Evolutionary conservation across 2,113 vertebrate species (phyloP).

Genomic region (Corythornis vintsioides): DNA sequence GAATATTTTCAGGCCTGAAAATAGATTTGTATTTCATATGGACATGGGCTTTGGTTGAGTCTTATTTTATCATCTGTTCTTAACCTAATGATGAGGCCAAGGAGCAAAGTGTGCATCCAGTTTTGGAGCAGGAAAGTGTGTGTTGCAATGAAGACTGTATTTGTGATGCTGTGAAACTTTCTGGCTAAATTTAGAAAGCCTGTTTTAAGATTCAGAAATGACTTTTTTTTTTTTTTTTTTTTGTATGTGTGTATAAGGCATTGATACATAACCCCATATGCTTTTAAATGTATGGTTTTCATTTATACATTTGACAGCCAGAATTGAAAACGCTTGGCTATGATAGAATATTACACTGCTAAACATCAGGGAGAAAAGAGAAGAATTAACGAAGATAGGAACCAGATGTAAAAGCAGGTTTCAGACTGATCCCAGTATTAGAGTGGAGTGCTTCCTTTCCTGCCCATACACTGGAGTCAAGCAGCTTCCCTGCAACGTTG

Average conservation of each 20-base stretch:
- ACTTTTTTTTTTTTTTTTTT: neutral
- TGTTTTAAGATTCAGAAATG: slow-evolving; percentile 20
- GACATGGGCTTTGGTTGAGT: neutral
- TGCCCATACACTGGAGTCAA: rapidly evolving
- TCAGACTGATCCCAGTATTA: neutral
- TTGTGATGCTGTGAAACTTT: neutral
- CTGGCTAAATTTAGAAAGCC: slow-evolving; percentile 24
- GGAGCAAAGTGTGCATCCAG: slow-evolving; percentile 14
- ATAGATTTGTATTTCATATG: slow-evolving; percentile 18
- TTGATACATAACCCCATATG: neutral
- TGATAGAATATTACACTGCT: neutral
- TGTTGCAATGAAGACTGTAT: neutral
- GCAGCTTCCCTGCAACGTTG: neutral
- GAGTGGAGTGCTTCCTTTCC: neutral
- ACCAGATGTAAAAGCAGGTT: neutral
- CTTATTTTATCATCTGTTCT: slow-evolving; percentile 39
- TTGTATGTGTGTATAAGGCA: neutral
- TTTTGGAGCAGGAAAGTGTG: neutral
- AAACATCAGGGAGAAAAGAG: neutral
- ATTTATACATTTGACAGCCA: slow-evolving; percentile 19
- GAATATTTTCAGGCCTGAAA: slow-evolving; percentile 18
- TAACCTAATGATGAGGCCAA: slow-evolving; percentile 39
- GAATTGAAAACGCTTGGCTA: slow-evolving; percentile 35
- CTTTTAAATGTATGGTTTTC: slow-evolving; percentile 24
- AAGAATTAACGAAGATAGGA: neutral